phyloP scores from a whole-genome alignment of 2,113 vertebrate species.

The Engystomops pustulosus region DNA sequence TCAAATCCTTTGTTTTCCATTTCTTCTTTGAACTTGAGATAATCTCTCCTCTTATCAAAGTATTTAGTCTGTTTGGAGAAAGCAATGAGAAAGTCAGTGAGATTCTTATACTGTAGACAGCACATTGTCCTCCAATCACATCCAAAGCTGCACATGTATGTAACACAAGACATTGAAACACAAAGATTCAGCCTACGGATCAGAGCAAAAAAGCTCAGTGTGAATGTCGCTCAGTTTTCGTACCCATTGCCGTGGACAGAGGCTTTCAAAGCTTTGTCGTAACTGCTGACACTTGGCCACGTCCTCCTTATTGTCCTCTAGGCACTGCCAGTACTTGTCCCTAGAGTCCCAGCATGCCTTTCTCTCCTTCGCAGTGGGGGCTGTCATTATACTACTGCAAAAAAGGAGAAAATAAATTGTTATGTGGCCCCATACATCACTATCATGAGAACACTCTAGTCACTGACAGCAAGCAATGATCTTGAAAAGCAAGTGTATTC shows the following conservation, averaged over 20 bases:
- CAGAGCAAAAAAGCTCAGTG: too few relatives aligned
- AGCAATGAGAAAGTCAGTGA: constrained; percentile 37
- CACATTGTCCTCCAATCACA: neutral
- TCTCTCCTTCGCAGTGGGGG: neutral
- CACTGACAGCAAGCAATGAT: neutral
- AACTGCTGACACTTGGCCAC: neutral
- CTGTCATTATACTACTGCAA: neutral
- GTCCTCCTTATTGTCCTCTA: neutral
- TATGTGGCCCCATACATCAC: neutral
- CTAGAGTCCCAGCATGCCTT: neutral
- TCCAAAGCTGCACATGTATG: neutral
- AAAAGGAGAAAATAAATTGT: neutral
- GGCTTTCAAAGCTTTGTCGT: neutral
- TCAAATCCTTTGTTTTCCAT: constrained; percentile 80
- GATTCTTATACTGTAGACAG: too few relatives aligned
- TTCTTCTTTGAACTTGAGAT: constrained; percentile 89
- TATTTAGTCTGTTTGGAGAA: constrained; percentile 85
- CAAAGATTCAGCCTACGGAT: too few relatives aligned
- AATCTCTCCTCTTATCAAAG: constrained; percentile 91
- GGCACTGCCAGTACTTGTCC: neutral
- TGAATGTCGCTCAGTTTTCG: too few relatives aligned
- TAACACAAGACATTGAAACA: too few relatives aligned
- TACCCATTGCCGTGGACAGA: neutral
- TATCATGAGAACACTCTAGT: neutral
- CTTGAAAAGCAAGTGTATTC: too few relatives aligned